Evolutionary conservation across 2,888 invertebrate species (phyloP).

Genomic region (Sepioteuthis lessoniana): DNA sequence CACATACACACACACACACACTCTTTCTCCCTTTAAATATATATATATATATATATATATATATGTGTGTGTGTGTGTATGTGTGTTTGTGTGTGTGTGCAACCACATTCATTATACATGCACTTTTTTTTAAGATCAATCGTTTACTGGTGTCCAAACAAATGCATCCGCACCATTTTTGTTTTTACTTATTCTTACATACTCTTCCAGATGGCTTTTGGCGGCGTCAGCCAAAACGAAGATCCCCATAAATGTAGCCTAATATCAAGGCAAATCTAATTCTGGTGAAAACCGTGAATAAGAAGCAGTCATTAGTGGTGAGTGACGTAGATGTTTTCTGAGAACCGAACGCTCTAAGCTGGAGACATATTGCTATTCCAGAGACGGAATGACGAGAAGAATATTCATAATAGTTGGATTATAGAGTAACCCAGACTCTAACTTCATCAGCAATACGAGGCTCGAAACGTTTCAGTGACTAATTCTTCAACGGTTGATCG

Average conservation of each 20-base stretch:
- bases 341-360: neutral
- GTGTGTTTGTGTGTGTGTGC: neutral
- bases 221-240: neutral
- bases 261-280: conserved; percentile 12
- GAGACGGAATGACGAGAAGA: no score
- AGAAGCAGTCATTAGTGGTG: neutral
- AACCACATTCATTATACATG: neutral
- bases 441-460: neutral
- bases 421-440: neutral
- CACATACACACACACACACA: no score
- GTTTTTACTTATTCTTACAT: no score
- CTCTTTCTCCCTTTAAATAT: no score
- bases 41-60: neutral
- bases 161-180: neutral
- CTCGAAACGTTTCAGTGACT: neutral
- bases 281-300: neutral
- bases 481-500: neutral
- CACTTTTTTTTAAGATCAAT: neutral
- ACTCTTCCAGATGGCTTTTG: neutral
- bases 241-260: neutral
- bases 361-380: neutral
- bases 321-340: neutral
- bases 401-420: no score
- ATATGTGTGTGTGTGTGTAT: conserved; percentile 33
- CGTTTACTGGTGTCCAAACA: neutral